A percentile compares a stretch with the other conserved stretches of the same genome.
Conservation (phyloP, 2,113 vertebrate species). For the Tylochromis polylepis region DNA sequence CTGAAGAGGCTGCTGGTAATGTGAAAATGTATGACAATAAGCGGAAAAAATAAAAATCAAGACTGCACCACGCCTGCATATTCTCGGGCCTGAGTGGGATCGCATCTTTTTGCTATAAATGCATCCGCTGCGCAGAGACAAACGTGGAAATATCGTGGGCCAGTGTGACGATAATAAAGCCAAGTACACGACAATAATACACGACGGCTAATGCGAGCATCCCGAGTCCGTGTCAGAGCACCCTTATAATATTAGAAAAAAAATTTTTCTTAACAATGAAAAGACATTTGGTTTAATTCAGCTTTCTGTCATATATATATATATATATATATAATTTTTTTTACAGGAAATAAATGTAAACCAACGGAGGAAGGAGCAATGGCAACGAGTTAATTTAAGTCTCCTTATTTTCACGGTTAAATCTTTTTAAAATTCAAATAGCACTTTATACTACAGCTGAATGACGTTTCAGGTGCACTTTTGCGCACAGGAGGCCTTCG, state of each 20-base stretch:
- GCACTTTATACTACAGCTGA: not conserved
- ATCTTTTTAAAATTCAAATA: not conserved
- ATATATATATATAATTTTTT: no score
- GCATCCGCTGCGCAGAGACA: not conserved
- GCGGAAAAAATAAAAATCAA: conserved; percentile 2
- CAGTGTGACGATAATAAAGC: not conserved
- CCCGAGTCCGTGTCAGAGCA: not conserved
- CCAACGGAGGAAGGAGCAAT: not conserved
- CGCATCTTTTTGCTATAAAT: not conserved
- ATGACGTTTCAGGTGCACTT: not conserved
- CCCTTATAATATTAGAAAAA: not conserved
- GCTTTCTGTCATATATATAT: no score
- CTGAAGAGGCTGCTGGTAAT: not conserved
- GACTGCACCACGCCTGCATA: not conserved
- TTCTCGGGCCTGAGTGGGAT: conserved; percentile 8
- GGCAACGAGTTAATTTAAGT: not conserved
- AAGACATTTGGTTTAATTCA: not conserved
- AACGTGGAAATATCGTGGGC: conserved; percentile 30
- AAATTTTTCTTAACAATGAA: not conserved
- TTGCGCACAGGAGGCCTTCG: not conserved
- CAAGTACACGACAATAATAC: not conserved
- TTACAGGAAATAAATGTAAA: not conserved
- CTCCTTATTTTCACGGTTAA: not conserved
- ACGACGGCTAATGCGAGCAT: not conserved
- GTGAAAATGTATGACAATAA: not conserved